Evolutionary conservation across 2,113 vertebrate genomes (phyloP).

Genomic region (Clinocottus analis): DNA sequence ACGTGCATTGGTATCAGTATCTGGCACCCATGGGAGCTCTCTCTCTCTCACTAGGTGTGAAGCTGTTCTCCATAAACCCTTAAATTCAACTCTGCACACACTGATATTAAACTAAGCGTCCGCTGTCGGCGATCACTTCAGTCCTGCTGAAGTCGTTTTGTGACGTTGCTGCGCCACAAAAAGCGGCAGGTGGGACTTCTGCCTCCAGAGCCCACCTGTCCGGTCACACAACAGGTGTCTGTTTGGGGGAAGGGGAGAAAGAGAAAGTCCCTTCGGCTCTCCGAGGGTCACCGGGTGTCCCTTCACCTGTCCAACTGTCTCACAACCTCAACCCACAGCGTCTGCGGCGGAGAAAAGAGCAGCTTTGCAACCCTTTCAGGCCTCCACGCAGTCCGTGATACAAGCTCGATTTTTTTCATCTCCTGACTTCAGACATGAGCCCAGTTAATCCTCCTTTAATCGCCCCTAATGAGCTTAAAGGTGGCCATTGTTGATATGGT

Average conservation of each 20-base stretch:
- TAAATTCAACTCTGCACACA: not conserved
- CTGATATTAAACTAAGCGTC: not conserved
- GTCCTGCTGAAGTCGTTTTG: not conserved
- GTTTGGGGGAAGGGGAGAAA: no score
- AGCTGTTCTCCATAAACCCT: slow-evolving; percentile 14
- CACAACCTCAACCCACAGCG: not conserved
- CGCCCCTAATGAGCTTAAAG: slow-evolving; percentile 73
- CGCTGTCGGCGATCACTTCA: not conserved
- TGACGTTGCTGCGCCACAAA: not conserved
- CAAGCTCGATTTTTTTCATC: slow-evolving; percentile 57
- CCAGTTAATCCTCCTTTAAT: slow-evolving; percentile 67
- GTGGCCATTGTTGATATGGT: slow-evolving; percentile 72
- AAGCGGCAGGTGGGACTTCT: slow-evolving; percentile 34
- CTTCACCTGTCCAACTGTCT: slow-evolving; percentile 6
- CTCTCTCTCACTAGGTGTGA: not conserved
- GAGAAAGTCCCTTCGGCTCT: no score
- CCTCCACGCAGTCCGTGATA: slow-evolving; percentile 4
- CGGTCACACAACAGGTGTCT: slow-evolving; percentile 52
- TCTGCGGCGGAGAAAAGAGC: not conserved
- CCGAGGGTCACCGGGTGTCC: slow-evolving; percentile 26
- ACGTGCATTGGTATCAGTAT: slow-evolving; percentile 21
- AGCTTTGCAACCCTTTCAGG: not conserved
- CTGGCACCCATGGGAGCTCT: slow-evolving; percentile 6
- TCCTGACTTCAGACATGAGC: slow-evolving; percentile 53
- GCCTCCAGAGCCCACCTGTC: slow-evolving; percentile 55